Percentiles rank a stretch among this genome's conserved stretches.
phyloP scores from a whole-genome alignment of 2,888 invertebrate genomes.

The Rhingia rostrata region DNA sequence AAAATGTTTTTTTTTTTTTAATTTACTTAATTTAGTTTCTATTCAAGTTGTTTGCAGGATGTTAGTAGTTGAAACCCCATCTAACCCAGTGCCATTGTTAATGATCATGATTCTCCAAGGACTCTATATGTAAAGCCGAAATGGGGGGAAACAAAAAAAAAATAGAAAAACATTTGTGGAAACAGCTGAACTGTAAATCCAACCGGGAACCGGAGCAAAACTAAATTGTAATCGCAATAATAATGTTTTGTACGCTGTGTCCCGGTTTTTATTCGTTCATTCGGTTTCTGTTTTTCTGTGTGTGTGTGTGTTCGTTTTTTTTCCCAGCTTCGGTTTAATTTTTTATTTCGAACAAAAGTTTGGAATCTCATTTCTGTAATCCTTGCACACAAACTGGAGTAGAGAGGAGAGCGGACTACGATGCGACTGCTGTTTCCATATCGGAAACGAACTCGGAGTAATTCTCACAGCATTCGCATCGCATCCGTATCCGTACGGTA shows the following conservation, averaged over 20 bases:
- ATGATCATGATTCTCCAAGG: conserved; percentile 28
- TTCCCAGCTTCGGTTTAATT: conserved; percentile 6
- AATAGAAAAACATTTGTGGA: conserved; percentile 1
- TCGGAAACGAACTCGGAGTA: conserved; percentile 70
- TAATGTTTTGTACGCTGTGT: conserved; percentile 47
- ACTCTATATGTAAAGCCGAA: background rate
- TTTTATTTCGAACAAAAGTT: conserved; percentile 50
- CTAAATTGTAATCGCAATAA: conserved; percentile 63
- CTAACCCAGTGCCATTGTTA: background rate
- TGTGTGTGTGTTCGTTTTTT: conserved; percentile 14
- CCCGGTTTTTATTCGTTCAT: conserved; percentile 46
- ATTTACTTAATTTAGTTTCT: conserved; percentile 10
- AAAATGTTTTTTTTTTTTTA: background rate
- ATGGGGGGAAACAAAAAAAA: conserved; percentile 1
- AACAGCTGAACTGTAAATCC: conserved; percentile 18
- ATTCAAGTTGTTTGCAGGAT: background rate
- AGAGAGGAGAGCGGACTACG: background rate
- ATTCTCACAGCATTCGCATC: conserved; percentile 71
- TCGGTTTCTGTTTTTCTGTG: conserved; percentile 10
- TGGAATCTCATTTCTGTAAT: conserved; percentile 65
- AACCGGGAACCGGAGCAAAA: conserved; percentile 39
- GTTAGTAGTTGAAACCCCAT: background rate
- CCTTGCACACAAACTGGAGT: conserved; percentile 41
- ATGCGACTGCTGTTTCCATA: conserved; percentile 43
- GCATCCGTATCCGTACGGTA: conserved; percentile 56